Percentiles rank a stretch among this genome's conserved stretches.
Evolutionary conservation across 2,888 invertebrate genomes (phyloP).

Genomic region (Cataglyphis altisquamis): DNA sequence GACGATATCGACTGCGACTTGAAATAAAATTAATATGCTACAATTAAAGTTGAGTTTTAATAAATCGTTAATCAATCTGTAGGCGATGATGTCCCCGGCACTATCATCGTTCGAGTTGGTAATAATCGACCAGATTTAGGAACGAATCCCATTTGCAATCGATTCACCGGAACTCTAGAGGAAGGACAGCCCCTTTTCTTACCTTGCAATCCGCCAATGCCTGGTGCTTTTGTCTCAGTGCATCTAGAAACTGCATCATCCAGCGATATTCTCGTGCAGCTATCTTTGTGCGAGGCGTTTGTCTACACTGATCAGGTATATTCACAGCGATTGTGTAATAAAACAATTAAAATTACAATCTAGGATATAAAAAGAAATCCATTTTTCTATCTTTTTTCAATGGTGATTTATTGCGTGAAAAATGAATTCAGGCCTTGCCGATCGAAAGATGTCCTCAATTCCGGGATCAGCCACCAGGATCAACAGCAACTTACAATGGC

Average conservation of each 20-base stretch:
- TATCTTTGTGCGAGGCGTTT: slow-evolving; percentile 97
- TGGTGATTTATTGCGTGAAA: slow-evolving; percentile 2
- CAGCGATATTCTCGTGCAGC: slow-evolving; percentile 88
- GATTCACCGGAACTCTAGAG: slow-evolving; percentile 94
- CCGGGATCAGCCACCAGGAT: slow-evolving; percentile 96
- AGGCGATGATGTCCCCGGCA: slow-evolving; percentile 93
- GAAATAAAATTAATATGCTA: background rate
- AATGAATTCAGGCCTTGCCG: slow-evolving; percentile 90
- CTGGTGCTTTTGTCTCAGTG: slow-evolving; percentile 97
- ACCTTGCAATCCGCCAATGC: slow-evolving; percentile 98
- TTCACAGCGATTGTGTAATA: background rate
- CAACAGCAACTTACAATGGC: slow-evolving; percentile 97
- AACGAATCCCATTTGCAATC: slow-evolving; percentile 96
- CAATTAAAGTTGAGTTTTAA: background rate
- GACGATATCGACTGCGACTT: background rate
- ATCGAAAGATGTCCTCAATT: slow-evolving; percentile 97
- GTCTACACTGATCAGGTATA: slow-evolving; percentile 95
- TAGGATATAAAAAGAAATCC: background rate
- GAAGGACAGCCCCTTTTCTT: slow-evolving; percentile 96
- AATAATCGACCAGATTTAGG: slow-evolving; percentile 97
- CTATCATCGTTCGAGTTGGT: slow-evolving; percentile 95
- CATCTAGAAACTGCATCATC: slow-evolving; percentile 91
- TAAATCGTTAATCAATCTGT: slow-evolving; percentile 49
- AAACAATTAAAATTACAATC: background rate
- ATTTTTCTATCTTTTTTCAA: background rate